Evolutionary conservation across 64 coral and sea anemone genomes (phyloP).

Genomic region (Astreopora myriophthalma): DNA sequence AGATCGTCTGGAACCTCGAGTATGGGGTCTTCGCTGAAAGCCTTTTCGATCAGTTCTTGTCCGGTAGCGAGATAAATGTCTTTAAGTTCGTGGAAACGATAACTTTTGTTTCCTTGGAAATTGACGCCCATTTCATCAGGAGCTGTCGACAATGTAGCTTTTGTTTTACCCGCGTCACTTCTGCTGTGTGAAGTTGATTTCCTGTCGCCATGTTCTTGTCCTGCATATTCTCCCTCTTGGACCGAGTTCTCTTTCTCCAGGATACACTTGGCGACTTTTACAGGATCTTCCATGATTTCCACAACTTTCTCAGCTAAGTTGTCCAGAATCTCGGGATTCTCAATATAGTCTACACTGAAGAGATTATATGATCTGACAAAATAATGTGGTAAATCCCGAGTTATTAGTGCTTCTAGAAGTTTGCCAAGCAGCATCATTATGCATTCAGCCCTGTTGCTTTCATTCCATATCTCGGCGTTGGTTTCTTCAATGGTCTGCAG

Average conservation of each 20-base stretch:
- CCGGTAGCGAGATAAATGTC: neutral
- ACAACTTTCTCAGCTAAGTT: slow-evolving; percentile 29
- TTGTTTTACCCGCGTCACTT: neutral
- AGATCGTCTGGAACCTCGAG: neutral
- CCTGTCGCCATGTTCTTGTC: neutral
- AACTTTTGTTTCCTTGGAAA: neutral
- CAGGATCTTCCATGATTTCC: slow-evolving; percentile 54
- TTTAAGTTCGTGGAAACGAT: slow-evolving; percentile 4
- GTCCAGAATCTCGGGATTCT: slow-evolving; percentile 31
- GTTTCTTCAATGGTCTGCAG: slow-evolving; percentile 62
- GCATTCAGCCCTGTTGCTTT: slow-evolving; percentile 37
- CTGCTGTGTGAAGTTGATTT: neutral
- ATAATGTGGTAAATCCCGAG: slow-evolving; percentile 39
- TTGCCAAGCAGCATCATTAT: slow-evolving; percentile 42
- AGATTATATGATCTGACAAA: slow-evolving; percentile 65
- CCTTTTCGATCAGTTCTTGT: neutral
- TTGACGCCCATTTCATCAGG: neutral
- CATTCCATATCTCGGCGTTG: slow-evolving; percentile 57
- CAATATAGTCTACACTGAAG: slow-evolving; percentile 41
- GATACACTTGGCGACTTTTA: slow-evolving; percentile 20
- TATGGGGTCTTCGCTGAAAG: neutral
- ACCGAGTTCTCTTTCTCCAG: neutral
- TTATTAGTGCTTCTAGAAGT: neutral
- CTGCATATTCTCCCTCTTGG: neutral
- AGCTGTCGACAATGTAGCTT: neutral